Evolutionary conservation across 2,797 vertebrate genomes (phyloP).

Genomic region (Hoplostethus mediterraneus): DNA sequence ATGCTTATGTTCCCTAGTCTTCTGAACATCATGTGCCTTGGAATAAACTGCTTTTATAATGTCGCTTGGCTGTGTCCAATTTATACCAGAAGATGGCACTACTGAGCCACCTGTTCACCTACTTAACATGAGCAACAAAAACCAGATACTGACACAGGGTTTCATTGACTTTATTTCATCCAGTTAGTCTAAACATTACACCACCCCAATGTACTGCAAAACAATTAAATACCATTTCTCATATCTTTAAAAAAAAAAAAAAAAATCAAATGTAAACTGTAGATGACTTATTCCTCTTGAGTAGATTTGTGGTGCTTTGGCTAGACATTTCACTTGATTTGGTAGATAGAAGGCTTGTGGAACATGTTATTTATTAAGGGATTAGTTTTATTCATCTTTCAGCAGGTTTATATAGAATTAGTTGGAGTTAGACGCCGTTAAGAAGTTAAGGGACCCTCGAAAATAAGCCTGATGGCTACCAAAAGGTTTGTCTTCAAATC

Average conservation of each 20-base stretch:
- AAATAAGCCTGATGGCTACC: conserved; percentile 15
- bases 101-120: neutral
- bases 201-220: conserved; percentile 76
- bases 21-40: conserved; percentile 74
- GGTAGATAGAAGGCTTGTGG: conserved; percentile 47
- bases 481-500: neutral
- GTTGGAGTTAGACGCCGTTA: conserved; percentile 9
- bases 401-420: conserved; percentile 14
- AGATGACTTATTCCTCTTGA: conserved; percentile 52
- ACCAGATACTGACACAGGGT: conserved; percentile 13
- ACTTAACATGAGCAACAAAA: neutral
- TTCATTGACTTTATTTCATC: conserved; percentile 80
- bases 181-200: conserved; percentile 84
- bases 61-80: neutral
- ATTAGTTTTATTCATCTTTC: conserved; percentile 15
- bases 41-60: conserved; percentile 70
- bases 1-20: conserved; percentile 28
- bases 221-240: conserved; percentile 62
- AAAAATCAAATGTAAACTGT: conserved; percentile 56
- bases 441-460: conserved; percentile 11
- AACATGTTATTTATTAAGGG: conserved; percentile 24
- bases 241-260: conserved; percentile 55
- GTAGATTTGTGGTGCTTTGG: conserved; percentile 66
- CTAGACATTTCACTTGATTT: conserved; percentile 65
- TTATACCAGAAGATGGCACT: conserved; percentile 55